Evolutionary conservation across 2,113 vertebrate species (phyloP).

Genomic region (Chroicocephalus ridibundus): DNA sequence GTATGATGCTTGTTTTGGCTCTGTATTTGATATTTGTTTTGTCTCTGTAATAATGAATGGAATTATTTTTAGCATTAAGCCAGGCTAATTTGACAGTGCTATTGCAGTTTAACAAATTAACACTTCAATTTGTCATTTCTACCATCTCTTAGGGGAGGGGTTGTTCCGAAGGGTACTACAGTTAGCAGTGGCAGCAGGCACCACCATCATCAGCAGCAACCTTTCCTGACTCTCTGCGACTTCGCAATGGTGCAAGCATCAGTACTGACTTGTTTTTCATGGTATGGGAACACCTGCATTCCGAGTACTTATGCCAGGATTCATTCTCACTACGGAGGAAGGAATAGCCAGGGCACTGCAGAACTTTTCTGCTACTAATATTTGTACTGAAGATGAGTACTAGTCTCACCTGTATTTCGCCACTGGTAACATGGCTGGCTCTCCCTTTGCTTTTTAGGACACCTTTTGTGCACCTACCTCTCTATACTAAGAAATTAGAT

Average conservation of each 20-base stretch:
- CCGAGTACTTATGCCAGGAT: background rate
- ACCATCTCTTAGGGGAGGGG: background rate
- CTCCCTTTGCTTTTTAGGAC: background rate
- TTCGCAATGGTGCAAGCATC: background rate
- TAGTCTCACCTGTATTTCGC: background rate
- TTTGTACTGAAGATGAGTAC: fast-evolving
- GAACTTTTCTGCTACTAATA: background rate
- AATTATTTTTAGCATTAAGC: constrained; percentile 42
- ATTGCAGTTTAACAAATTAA: constrained; percentile 47
- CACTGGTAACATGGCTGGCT: background rate
- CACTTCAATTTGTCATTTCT: constrained; percentile 35
- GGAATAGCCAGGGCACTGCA: background rate
- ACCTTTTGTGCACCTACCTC: background rate
- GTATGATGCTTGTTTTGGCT: background rate
- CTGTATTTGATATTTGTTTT: background rate
- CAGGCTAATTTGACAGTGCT: constrained; percentile 30
- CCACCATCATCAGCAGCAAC: background rate
- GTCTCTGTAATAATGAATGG: constrained; percentile 1
- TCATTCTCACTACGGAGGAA: background rate
- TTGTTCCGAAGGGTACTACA: background rate
- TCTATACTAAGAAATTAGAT: background rate
- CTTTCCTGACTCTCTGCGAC: background rate
- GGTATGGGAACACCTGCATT: background rate
- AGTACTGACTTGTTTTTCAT: background rate
- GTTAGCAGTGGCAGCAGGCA: background rate